Evolutionary conservation across 2,113 vertebrate species (phyloP).

Genomic region (Geococcyx californianus): DNA sequence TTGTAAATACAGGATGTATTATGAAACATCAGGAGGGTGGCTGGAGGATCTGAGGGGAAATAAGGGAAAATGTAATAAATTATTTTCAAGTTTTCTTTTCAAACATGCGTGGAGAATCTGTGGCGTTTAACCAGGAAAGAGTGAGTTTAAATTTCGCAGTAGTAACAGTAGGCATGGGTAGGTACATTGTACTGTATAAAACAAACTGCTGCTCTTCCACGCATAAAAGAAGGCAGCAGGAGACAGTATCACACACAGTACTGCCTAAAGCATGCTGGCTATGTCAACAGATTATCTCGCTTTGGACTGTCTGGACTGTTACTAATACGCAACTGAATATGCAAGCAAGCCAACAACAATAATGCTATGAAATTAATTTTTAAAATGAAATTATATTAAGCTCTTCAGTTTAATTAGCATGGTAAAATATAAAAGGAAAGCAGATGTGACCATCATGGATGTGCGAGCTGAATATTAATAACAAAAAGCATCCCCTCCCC

Average conservation of each 20-base stretch:
- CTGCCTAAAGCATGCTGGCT: constrained; percentile 75
- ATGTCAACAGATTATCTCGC: constrained; percentile 75
- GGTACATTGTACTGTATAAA: neutral
- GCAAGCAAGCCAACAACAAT: constrained; percentile 60
- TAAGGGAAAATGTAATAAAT: neutral
- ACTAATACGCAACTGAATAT: constrained; percentile 73
- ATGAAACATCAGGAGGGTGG: neutral
- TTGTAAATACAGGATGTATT: constrained; percentile 12
- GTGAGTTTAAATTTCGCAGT: neutral
- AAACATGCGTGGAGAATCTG: neutral
- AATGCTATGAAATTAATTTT: constrained; percentile 31
- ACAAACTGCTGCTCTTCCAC: constrained; percentile 9
- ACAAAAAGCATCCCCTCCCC: constrained; percentile 38
- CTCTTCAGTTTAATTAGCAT: constrained; percentile 60
- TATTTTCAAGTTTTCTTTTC: neutral
- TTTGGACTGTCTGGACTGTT: constrained; percentile 73
- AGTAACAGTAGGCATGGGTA: neutral
- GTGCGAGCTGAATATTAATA: constrained; percentile 10
- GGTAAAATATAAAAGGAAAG: constrained; percentile 51
- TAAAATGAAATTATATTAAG: constrained; percentile 57
- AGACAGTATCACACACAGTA: constrained; percentile 72
- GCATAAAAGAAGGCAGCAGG: constrained; percentile 26
- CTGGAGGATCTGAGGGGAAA: neutral
- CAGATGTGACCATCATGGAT: constrained; percentile 47
- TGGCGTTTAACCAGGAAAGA: neutral